Evolutionary conservation across 1,140 invertebrate genomes (phyloP), one percentile per base, ranked within the genome.

Genomic region (Mylabris phalerata): DNA sequence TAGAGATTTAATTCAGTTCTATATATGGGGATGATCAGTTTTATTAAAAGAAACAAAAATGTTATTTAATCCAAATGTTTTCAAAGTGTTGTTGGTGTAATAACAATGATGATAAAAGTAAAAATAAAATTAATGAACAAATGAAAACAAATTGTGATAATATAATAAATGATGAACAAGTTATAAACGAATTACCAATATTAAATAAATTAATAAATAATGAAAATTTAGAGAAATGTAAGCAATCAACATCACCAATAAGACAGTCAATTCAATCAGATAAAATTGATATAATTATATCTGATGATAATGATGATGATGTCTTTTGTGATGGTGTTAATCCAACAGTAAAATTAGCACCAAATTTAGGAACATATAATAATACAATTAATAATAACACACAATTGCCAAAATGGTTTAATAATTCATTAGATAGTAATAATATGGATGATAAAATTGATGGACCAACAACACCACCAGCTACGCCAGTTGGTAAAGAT

Each of bases 401-500:
- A n/a, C 46, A 60, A 1, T 49, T 68, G 10, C 67, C 67, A 0
- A 59, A 41, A 26, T 68, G 67, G 67, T 67, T 65, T 40, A 65
- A 62, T 19, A 73, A 74, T 27, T 71, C 73, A 44, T 70, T 68
- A 27, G 60, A 70, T 9, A 57, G 71, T 48, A 75, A 72, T 62
- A 68, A 64, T 44, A 75, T 72, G 48, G 79, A 82, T n/a, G 32
- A 32, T 32, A 32, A 32, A 32, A 80, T 82, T 50, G 74, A 80
- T 62, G 84, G 86, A 68, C 84, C 84, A 57, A 45, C 43, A 7
- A 54, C 51, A 27, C 84, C 85, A 24, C 84, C 85, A 11, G 84
- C 84, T 27, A 87, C 85, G 9, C 86, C 84, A n/a, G 81, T 88
- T 13, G 87, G 86, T 44, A 79, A 84, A 43, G 87, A 89, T 71